phyloP scores from a whole-genome alignment of 2,888 invertebrate genomes.

The Malacosoma neustria region DNA sequence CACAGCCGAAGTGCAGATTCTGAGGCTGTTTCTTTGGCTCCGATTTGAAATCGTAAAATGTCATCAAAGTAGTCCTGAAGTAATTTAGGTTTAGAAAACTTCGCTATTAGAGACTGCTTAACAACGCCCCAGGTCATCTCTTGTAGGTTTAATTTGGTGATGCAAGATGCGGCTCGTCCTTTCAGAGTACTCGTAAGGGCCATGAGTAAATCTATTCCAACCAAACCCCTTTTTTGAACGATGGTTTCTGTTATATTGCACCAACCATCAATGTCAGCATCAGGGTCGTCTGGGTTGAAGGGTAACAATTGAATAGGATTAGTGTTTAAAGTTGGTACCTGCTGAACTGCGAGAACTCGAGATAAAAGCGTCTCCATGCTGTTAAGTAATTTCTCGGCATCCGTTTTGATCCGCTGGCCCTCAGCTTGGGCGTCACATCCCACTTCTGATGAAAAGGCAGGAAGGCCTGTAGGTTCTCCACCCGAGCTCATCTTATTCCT shows the following conservation, averaged over 20 bases:
- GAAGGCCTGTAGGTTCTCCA: no score
- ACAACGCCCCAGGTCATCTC: slow-evolving; percentile 8
- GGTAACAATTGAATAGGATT: no score
- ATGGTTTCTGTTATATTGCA: slow-evolving; percentile 1
- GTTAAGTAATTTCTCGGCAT: no score
- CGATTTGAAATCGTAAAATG: slow-evolving; percentile 12
- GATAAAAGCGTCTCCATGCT: no score
- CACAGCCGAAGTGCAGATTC: no score
- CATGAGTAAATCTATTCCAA: slow-evolving; percentile 13
- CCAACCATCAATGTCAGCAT: slow-evolving; percentile 1
- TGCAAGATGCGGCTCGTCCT: slow-evolving; percentile 16
- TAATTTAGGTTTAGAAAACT: slow-evolving; percentile 13
- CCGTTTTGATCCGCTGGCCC: no score
- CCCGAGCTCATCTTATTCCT: no score
- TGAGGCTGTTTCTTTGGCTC: no score
- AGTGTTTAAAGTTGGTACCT: no score
- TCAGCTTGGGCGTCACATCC: no score
- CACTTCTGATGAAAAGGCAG: no score
- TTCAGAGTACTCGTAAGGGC: slow-evolving; percentile 15
- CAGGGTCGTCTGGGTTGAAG: slow-evolving; percentile 4
- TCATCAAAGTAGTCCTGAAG: slow-evolving; percentile 18
- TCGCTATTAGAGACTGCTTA: slow-evolving; percentile 7
- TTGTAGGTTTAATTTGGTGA: slow-evolving; percentile 12
- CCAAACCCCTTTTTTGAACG: background rate
- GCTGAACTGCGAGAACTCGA: no score